A percentile compares a stretch with the other conserved stretches of the same genome.
Conservation (phyloP, 2,113 vertebrate genomes). For the Platysternon megacephalum region DNA sequence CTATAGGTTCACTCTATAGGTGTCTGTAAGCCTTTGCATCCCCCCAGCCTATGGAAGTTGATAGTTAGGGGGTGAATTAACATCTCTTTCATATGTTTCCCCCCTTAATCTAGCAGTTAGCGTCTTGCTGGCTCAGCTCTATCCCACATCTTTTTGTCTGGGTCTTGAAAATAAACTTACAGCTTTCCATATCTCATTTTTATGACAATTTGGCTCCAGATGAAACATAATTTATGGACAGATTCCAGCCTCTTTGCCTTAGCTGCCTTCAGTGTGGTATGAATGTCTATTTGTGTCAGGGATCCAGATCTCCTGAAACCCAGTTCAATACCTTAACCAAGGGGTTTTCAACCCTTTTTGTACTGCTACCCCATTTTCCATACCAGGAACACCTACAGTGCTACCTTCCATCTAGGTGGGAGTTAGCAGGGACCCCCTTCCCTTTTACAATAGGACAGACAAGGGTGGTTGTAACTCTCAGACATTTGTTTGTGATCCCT, state of each 20-base stretch:
- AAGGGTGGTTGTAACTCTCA: not conserved
- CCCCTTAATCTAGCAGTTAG: not conserved
- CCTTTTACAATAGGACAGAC: not conserved
- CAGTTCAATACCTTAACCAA: too few relatives aligned
- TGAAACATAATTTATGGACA: not conserved
- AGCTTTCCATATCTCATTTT: not conserved
- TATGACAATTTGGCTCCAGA: not conserved
- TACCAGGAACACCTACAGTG: too few relatives aligned
- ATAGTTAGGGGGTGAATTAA: not conserved
- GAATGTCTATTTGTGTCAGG: too few relatives aligned
- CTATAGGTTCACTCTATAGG: not conserved
- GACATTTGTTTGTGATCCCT: not conserved
- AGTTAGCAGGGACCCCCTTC: too few relatives aligned
- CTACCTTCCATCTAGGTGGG: too few relatives aligned
- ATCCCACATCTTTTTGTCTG: not conserved
- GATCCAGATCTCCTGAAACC: too few relatives aligned
- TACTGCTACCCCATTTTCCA: not conserved
- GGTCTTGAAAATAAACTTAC: not conserved
- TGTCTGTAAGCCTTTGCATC: not conserved
- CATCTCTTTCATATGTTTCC: not conserved
- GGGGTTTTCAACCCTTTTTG: too few relatives aligned
- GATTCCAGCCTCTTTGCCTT: not conserved
- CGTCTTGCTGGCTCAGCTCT: not conserved
- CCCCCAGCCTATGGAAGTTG: not conserved
- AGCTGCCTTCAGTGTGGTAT: too few relatives aligned